These are phyloP conservation scores for Ptychadena robeensis DNA, from an alignment of 2,797 vertebrate genomes.

Conservation along the genomic window DNA sequence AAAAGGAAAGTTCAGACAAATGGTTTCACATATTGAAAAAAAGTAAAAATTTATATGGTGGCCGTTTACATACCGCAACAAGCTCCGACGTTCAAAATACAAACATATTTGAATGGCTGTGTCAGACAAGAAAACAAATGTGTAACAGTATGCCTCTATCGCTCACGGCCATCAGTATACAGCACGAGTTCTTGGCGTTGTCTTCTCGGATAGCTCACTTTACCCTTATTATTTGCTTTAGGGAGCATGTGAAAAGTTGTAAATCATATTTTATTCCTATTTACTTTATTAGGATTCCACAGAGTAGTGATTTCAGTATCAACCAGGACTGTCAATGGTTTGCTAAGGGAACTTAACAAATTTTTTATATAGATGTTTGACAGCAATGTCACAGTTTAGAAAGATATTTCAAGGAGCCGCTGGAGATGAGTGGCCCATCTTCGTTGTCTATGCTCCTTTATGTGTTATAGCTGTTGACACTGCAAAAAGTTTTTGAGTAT, in stretches of 20 bases:
- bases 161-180: constrained; percentile 3
- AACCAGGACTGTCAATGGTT: background rate
- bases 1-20: constrained; percentile 11
- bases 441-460: too few relatives aligned
- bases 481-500: too few relatives aligned
- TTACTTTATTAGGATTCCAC: background rate
- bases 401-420: too few relatives aligned
- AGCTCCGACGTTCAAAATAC: constrained; percentile 13
- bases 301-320: background rate
- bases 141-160: constrained; percentile 7
- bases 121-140: constrained; percentile 4
- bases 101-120: constrained; percentile 16
- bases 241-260: constrained; percentile 3
- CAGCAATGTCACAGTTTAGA: background rate
- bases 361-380: background rate
- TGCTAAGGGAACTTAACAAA: background rate
- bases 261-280: constrained; percentile 7
- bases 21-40: constrained; percentile 31
- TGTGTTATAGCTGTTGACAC: too few relatives aligned
- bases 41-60: constrained; percentile 17
- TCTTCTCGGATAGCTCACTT: background rate
- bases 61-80: constrained; percentile 16
- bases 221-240: constrained; percentile 1
- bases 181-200: background rate
- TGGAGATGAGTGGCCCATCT: too few relatives aligned